Evolutionary conservation across 2,797 vertebrate species (phyloP).

Genomic region (Sebastes kiyomatsui): DNA sequence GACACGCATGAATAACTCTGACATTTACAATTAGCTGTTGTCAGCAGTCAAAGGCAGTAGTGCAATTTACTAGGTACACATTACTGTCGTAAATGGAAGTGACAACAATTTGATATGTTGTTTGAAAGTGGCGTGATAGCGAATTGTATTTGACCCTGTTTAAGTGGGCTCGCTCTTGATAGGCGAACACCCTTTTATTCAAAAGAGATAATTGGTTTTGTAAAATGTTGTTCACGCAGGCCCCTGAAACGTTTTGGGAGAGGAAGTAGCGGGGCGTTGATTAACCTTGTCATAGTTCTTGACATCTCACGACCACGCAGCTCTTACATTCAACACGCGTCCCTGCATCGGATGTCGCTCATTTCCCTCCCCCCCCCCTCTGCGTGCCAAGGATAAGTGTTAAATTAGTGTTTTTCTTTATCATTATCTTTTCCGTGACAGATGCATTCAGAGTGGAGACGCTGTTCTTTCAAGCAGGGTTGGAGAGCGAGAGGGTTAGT

Average conservation of each 20-base stretch:
- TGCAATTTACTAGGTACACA: conserved; percentile 79
- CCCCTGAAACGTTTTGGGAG: conserved; percentile 39
- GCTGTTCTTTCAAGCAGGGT: conserved; percentile 10
- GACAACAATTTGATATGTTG: conserved; percentile 79
- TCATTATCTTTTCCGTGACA: conserved; percentile 42
- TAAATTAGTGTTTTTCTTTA: conserved; percentile 64
- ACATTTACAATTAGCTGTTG: conserved; percentile 81
- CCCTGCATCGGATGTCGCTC: neutral
- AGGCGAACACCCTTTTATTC: conserved; percentile 65
- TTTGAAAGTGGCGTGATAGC: conserved; percentile 69
- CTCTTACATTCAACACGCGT: conserved; percentile 6
- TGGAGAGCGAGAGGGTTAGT: conserved; percentile 2
- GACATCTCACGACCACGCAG: conserved; percentile 52
- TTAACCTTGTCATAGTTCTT: conserved; percentile 71
- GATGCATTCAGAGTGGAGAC: conserved; percentile 35
- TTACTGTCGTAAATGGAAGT: conserved; percentile 74
- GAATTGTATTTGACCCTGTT: conserved; percentile 73
- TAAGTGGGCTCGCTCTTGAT: conserved; percentile 70
- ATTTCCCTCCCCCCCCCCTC: neutral
- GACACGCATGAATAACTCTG: conserved; percentile 68
- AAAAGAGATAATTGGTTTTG: conserved; percentile 76
- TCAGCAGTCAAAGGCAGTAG: conserved; percentile 70
- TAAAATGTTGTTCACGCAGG: conserved; percentile 52
- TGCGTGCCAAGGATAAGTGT: conserved; percentile 46
- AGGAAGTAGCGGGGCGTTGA: conserved; percentile 46